Percentiles rank a stretch among this genome's conserved stretches.
Evolutionary conservation across 2,797 vertebrate species (phyloP).

Genomic region (Enteromius trimaculatus): DNA sequence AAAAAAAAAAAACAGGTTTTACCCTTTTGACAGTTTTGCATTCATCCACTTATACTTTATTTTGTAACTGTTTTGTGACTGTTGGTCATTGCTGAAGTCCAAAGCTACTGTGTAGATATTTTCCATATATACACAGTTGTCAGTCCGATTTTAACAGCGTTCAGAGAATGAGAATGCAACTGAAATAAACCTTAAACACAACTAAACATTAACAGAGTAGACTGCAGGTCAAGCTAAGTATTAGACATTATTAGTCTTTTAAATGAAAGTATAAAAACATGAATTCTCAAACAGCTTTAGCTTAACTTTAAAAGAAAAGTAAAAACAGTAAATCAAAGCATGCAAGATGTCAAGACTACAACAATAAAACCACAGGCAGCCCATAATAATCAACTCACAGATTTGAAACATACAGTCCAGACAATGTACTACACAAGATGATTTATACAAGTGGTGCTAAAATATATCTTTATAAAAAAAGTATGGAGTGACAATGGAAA

Average conservation of each 20-base stretch:
- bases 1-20: neutral
- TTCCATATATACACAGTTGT: conserved; percentile 4
- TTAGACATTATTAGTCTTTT: neutral
- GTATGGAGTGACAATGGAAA: neutral
- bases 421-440: neutral
- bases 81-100: conserved; percentile 1
- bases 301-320: neutral
- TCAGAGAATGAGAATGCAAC: conserved; percentile 1
- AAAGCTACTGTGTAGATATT: neutral
- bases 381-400: neutral
- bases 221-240: conserved; percentile 6
- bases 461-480: neutral
- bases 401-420: neutral
- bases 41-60: neutral
- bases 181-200: conserved; percentile 12
- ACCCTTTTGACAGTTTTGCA: neutral
- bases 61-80: conserved; percentile 7
- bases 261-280: conserved; percentile 23
- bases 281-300: neutral
- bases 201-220: conserved; percentile 20
- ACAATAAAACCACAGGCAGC: conserved; percentile 15
- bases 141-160: neutral
- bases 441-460: neutral
- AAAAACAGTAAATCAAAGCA: neutral
- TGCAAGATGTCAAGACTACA: neutral